Base-by-base conservation (phyloP, 2,888 invertebrate species). In the Mycogona germanica region DNA sequence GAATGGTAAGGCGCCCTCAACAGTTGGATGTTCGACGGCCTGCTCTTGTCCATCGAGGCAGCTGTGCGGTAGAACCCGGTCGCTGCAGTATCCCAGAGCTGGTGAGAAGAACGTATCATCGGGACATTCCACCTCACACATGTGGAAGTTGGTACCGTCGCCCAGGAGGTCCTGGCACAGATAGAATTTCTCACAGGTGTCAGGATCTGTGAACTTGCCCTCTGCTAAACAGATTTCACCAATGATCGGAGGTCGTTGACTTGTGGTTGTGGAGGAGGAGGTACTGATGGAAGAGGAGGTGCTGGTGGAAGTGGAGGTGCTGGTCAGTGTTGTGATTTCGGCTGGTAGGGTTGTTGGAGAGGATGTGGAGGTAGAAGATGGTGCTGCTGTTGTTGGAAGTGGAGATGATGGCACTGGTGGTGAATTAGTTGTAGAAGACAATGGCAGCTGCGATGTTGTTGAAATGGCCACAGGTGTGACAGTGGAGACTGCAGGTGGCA, bases 101-200 rank as follows among this genome's bases (percentile, higher is more conserved):
- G 29, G 29, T 23, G 48, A 48, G 19, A 54, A 54, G 49, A 41
- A 37, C 14, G 54, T 49, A 14, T 42, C 49, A 14, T 28, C 28
- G 2, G 54, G 54, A 41, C 54, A 54, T 5, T 23, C 40, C 19
- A 54, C 54, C 23, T 47, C 49, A 23, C 54, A 54, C 5, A 49
- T n/a, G 25, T 54, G 54, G 54, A 54, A 54, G 9, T 30, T 48
- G 14, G 17, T n/a, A n/a, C 54, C 54, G 42, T 54, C 32, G 2
- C 54, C 54, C 21, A 49, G 25, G 2, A 54, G 49, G 29, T 54
- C 54, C 23, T 48, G 48, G 25, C 54, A 54, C 38, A 54, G 35
- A 30, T 47, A 54, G 42, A 49, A 54, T 49, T 38, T 54, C 9
- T 25, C 35, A 28, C 54, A 54, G 41, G 48, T 42, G 28, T 9